These are phyloP conservation scores for Sesamia nonagrioides DNA, from an alignment of 1,140 invertebrate genomes.

Conservation along the genomic window DNA sequence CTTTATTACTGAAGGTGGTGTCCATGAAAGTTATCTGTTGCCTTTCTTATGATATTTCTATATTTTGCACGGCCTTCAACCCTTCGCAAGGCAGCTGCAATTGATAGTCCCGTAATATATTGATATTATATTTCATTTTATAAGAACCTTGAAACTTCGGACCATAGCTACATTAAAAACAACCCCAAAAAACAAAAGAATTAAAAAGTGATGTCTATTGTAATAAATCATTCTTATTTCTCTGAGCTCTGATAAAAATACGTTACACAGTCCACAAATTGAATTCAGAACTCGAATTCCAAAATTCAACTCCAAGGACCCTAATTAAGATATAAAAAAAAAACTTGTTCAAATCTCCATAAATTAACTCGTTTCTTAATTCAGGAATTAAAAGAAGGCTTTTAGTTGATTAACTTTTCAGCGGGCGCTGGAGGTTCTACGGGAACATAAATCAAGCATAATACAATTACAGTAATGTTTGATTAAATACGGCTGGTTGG, in stretches of 20 bases:
- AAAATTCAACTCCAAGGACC: constrained; percentile 24
- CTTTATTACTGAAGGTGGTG: too few species aligned
- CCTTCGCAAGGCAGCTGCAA: too few species aligned
- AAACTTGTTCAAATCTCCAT: constrained; percentile 69
- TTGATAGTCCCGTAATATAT: too few species aligned
- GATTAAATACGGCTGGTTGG: constrained; percentile 63
- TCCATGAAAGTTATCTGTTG: too few species aligned
- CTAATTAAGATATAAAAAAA: constrained; percentile 72
- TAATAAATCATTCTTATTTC: constrained; percentile 24
- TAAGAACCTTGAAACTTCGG: background rate
- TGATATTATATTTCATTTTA: constrained; percentile 2
- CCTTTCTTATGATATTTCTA: too few species aligned
- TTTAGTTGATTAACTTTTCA: constrained; percentile 85
- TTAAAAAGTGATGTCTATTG: background rate
- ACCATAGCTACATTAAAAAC: background rate
- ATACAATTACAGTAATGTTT: constrained; percentile 71
- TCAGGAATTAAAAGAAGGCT: constrained; percentile 71
- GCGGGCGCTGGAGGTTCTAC: constrained; percentile 73
- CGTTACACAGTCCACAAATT: constrained; percentile 29
- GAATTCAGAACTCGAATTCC: constrained; percentile 29
- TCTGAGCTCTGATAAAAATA: background rate
- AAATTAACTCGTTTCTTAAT: constrained; percentile 82
- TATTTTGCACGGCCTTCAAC: too few species aligned
- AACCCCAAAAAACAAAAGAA: background rate
- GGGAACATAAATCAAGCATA: constrained; percentile 75